Conservation (phyloP, 2,113 vertebrate genomes). For the Urocitellus parryii region DNA sequence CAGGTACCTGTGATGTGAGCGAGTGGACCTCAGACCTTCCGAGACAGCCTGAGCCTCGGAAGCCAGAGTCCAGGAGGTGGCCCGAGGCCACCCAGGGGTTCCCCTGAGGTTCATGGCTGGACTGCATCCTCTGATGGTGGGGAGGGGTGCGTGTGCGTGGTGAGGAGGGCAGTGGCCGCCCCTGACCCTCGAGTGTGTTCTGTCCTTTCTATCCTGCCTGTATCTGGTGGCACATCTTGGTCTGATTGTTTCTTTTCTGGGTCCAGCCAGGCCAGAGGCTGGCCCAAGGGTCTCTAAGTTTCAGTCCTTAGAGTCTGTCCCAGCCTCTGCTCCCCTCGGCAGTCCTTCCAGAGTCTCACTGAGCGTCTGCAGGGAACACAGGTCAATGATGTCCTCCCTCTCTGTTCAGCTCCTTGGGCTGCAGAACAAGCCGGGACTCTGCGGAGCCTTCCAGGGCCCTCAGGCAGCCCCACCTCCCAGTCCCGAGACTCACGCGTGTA, state of each 20-base stretch:
- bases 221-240: not conserved
- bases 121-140: not conserved
- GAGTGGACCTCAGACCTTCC: not conserved
- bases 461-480: rapidly evolving
- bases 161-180: not conserved
- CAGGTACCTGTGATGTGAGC: not conserved
- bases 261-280: not conserved
- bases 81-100: not conserved
- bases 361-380: not conserved
- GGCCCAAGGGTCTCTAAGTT: not conserved
- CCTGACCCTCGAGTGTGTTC: not conserved
- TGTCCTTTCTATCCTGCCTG: not conserved
- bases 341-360: not conserved
- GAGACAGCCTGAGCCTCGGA: not conserved
- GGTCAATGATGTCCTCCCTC: too few species aligned
- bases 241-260: not conserved
- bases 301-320: not conserved
- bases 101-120: not conserved
- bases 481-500: too few species aligned
- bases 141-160: too few species aligned
- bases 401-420: not conserved
- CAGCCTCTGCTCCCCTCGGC: not conserved
- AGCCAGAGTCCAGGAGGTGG: not conserved
- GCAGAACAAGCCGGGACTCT: not conserved
- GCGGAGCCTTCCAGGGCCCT: too few species aligned